Evolutionary conservation across 2,113 vertebrate genomes (phyloP).

Genomic region (Lanius ludovicianus): DNA sequence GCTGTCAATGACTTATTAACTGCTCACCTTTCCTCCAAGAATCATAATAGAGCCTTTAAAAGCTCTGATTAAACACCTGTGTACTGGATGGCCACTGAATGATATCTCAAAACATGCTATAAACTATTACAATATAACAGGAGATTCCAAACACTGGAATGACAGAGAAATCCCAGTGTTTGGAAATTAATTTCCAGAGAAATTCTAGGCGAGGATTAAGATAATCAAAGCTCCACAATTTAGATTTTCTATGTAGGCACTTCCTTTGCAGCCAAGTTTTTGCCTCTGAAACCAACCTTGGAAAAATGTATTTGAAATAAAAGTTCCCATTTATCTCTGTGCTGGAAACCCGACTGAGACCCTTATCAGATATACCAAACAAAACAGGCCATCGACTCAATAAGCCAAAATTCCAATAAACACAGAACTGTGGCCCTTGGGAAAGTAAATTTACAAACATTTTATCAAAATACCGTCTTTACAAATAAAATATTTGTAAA

Average conservation of each 20-base stretch:
- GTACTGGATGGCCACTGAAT: neutral
- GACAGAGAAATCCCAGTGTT: neutral
- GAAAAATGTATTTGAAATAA: neutral
- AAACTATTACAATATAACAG: neutral
- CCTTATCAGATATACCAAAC: neutral
- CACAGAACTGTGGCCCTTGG: neutral
- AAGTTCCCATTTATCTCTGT: neutral
- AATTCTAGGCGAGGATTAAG: neutral
- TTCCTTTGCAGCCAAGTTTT: neutral
- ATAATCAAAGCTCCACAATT: neutral
- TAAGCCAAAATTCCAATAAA: neutral
- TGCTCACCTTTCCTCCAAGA: neutral
- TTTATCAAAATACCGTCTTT: neutral
- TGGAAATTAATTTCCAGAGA: neutral
- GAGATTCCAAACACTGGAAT: neutral
- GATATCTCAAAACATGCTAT: neutral
- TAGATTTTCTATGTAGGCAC: neutral
- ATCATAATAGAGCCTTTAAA: neutral
- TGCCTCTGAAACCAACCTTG: neutral
- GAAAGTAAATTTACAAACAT: neutral
- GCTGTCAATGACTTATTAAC: neutral
- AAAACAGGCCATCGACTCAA: neutral
- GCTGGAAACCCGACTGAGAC: neutral
- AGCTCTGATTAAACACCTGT: neutral
- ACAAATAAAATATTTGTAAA: neutral